Evolutionary conservation across 2,797 vertebrate genomes (phyloP).

Genomic region (Graptemys geographica): DNA sequence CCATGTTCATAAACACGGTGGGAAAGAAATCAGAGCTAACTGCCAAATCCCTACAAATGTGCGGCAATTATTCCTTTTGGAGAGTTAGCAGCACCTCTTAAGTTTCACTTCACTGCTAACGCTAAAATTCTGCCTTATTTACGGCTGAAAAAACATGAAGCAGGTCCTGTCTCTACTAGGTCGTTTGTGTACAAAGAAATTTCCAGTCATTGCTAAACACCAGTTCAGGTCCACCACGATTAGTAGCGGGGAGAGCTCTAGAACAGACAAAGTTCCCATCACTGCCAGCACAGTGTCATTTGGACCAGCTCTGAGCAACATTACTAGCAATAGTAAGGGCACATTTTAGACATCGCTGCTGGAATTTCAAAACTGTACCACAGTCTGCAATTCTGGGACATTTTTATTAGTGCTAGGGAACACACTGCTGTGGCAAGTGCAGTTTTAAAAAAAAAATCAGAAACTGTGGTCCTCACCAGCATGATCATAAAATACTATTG

Average conservation of each 20-base stretch:
- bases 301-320: neutral
- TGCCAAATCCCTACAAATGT: neutral
- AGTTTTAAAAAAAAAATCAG: neutral
- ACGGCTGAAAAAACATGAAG: neutral
- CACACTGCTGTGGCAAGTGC: neutral
- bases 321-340: neutral
- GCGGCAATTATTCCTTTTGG: slow-evolving; percentile 14
- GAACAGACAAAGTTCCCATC: neutral
- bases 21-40: slow-evolving; percentile 21
- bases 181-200: neutral
- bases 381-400: neutral
- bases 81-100: neutral
- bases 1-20: slow-evolving; percentile 40
- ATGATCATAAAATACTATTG: neutral
- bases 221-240: neutral
- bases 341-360: neutral
- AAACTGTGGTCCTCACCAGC: neutral
- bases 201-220: neutral
- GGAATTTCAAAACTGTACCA: neutral
- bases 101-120: neutral
- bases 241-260: neutral
- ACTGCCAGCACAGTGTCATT: neutral
- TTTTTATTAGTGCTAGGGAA: neutral
- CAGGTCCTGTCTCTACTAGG: neutral
- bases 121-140: neutral